Conservation (phyloP, 2,888 invertebrate species). For the Cheilosia impressa region DNA sequence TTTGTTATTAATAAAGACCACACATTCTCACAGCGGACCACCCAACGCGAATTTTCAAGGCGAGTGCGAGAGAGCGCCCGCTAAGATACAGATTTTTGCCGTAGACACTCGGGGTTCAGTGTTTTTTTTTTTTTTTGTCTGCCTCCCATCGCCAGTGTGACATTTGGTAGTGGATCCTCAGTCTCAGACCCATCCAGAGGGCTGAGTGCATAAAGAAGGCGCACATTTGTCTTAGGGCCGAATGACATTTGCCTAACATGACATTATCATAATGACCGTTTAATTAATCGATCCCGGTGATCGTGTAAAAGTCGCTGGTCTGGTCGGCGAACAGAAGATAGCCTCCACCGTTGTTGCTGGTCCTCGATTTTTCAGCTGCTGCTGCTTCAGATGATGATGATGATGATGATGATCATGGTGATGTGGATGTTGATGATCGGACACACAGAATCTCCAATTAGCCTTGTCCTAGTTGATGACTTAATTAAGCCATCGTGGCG, state of each 20-base stretch:
- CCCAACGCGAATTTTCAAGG: conserved; percentile 79
- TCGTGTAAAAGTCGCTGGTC: conserved; percentile 53
- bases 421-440: conserved; percentile 75
- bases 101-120: conserved; percentile 25
- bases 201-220: conserved; percentile 23
- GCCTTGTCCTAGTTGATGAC: conserved; percentile 83
- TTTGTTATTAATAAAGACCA: conserved; percentile 84
- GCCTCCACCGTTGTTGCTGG: conserved; percentile 45
- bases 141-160: conserved; percentile 27
- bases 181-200: conserved; percentile 7
- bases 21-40: conserved; percentile 84
- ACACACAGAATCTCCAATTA: conserved; percentile 83
- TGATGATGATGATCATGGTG: conserved; percentile 60
- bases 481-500: conserved; percentile 84
- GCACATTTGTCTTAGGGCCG: conserved; percentile 55
- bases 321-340: conserved; percentile 21
- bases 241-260: conserved; percentile 74
- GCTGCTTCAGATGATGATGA: conserved; percentile 30
- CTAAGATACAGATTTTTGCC: conserved; percentile 66
- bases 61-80: conserved; percentile 69
- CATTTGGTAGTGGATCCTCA: conserved; percentile 44
- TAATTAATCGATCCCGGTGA: conserved; percentile 72
- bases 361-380: conserved; percentile 12
- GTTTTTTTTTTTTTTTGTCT: not conserved
- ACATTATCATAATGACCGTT: conserved; percentile 74